These are phyloP conservation scores for Chinchilla lanigera DNA, from an alignment of 2,113 vertebrate genomes.

Conservation along the genomic window DNA sequence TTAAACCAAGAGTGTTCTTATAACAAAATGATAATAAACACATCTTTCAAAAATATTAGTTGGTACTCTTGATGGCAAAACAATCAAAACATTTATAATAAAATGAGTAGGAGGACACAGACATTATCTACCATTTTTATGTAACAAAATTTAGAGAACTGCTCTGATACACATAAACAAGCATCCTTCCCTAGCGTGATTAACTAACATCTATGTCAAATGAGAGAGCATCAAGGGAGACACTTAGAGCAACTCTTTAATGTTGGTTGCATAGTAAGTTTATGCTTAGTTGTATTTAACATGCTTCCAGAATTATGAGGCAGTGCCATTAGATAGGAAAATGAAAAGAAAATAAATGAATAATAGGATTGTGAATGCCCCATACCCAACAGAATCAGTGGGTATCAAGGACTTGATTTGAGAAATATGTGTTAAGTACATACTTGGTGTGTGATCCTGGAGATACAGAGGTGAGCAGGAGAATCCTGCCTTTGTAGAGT, in stretches of 20 bases:
- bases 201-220: background rate
- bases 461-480: background rate
- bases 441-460: background rate
- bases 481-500: background rate
- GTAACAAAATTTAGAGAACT: background rate
- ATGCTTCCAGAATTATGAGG: background rate
- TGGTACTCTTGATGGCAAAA: background rate
- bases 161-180: background rate
- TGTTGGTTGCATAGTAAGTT: background rate
- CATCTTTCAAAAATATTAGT: background rate
- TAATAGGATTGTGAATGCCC: background rate
- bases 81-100: constrained; percentile 6
- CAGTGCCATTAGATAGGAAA: background rate
- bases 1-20: background rate
- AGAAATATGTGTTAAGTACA: background rate
- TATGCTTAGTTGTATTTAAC: background rate
- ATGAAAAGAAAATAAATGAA: background rate
- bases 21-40: background rate
- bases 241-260: background rate
- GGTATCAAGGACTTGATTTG: too few species aligned
- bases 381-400: background rate
- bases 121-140: background rate
- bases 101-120: background rate
- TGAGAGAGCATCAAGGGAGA: background rate
- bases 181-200: background rate